Base-by-base conservation (phyloP, 2,113 vertebrate genomes). In the Scortum barcoo region DNA sequence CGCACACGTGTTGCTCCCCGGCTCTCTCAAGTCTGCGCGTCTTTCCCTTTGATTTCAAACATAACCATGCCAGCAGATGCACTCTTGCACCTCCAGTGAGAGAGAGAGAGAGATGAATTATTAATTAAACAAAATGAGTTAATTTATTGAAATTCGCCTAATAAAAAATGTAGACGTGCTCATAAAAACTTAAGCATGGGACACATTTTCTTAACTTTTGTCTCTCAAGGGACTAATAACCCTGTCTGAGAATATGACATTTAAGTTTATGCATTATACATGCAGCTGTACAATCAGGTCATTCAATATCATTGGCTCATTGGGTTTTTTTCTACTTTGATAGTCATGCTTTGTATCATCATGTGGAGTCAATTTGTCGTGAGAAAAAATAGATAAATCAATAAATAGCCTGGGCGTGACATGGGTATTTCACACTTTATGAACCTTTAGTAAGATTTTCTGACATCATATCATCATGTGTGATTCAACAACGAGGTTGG, bases 101-200 rank as follows among this genome's bases (percentile, higher is more conserved):
- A 57, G 20, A 83, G 11, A 57, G 16, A 22, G 56, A 38, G 60
- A 57, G 20, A 83, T 78, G 5, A 87, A 91, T 79, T 60, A 84
- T 81, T 53, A 56, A 86, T 81, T 22, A 67, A 70, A 70, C 13
- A 63, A 74, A 65, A 83, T 84, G 11, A 28, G 65, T 30, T 51
- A 36, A 83, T 77, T 65, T 83, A 65, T 73, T 84, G 42, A 85
- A 33, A 81, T 81, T 26, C 44, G 51, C 63, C 61, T 79, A 33
- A 84, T 81, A 3, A 79, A 86, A 80, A 54, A 87, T 79, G 48
- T 0, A 80, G 30, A 30, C 19, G 12, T 19, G n/a, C 60, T 80
- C 78, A 79, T 80, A 17, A 84, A 84, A 74, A 26, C 38, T 62
- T 69, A 65, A 80, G 56, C n/a, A n/a, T 17, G 38, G 57, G 51